Evolutionary conservation across 2,888 invertebrate species (phyloP).

Genomic region (Sarcophaga subvicina): DNA sequence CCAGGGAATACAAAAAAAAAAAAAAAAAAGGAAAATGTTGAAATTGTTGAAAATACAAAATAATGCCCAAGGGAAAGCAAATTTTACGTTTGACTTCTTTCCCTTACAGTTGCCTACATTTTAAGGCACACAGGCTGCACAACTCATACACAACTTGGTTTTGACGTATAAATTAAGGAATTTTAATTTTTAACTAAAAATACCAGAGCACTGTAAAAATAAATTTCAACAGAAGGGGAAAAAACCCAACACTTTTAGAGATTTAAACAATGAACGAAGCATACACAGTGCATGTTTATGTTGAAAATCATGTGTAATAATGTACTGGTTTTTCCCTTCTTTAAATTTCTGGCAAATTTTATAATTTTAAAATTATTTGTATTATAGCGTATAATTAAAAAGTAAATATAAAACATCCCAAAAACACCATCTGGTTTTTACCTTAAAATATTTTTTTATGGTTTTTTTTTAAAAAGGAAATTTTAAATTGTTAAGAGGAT

Average conservation of each 20-base stretch:
- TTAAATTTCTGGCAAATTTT: too few species aligned
- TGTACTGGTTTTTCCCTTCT: too few species aligned
- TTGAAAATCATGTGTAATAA: too few species aligned
- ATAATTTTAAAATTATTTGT: too few species aligned
- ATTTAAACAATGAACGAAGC: too few species aligned
- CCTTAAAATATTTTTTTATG: too few species aligned
- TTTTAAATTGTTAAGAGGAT: too few species aligned
- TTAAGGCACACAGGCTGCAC: constrained; percentile 19
- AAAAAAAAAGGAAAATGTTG: neutral
- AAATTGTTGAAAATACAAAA: neutral
- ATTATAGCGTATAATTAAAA: too few species aligned
- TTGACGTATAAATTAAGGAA: constrained; percentile 35
- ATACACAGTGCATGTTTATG: too few species aligned
- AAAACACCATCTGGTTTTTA: too few species aligned
- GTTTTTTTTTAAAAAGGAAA: too few species aligned
- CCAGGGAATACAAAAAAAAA: neutral
- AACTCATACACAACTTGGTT: neutral
- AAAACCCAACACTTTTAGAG: neutral
- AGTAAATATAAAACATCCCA: too few species aligned
- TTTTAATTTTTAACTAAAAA: constrained; percentile 45
- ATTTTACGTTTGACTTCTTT: constrained; percentile 17
- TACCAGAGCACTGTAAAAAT: constrained; percentile 39
- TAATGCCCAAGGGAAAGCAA: constrained; percentile 25
- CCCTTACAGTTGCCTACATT: neutral
- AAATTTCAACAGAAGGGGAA: constrained; percentile 30